Conservation (phyloP, 2,113 vertebrate genomes). For the Nycticryphes semicollaris region DNA sequence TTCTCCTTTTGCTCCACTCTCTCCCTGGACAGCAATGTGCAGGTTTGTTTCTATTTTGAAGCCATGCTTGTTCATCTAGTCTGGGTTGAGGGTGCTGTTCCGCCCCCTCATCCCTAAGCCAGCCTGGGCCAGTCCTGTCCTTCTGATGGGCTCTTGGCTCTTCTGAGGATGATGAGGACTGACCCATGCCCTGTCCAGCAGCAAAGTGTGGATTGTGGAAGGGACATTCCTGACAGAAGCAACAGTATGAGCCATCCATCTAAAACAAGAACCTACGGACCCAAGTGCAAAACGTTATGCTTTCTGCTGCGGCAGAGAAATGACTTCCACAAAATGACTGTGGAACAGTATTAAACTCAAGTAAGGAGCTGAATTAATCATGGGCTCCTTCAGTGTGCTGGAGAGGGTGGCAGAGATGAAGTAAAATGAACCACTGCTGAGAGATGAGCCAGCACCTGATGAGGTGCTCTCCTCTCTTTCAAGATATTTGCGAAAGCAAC, state of each 20-base stretch:
- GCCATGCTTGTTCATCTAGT: fast-evolving
- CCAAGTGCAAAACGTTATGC: neutral
- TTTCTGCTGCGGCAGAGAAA: neutral
- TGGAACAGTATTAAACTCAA: neutral
- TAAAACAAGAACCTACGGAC: neutral
- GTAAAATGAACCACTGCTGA: neutral
- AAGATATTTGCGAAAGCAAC: neutral
- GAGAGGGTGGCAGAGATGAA: neutral
- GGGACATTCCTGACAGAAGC: fast-evolving
- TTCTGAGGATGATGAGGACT: fast-evolving
- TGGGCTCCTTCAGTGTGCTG: neutral
- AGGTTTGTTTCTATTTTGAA: neutral
- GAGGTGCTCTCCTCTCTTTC: neutral
- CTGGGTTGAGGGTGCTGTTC: neutral
- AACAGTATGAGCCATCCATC: neutral
- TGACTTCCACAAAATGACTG: neutral
- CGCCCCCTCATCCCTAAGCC: fast-evolving
- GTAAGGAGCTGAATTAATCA: conserved; percentile 43
- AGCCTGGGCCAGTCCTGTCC: neutral
- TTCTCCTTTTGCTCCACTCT: neutral
- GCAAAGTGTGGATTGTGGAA: neutral
- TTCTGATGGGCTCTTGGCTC: neutral
- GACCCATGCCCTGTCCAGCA: fast-evolving
- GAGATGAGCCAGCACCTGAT: conserved; percentile 34
- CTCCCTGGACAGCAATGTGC: neutral